Evolutionary conservation across 2,797 vertebrate genomes (phyloP), one percentile per base, ranked within the genome.

Genomic region (Mus minutoides): DNA sequence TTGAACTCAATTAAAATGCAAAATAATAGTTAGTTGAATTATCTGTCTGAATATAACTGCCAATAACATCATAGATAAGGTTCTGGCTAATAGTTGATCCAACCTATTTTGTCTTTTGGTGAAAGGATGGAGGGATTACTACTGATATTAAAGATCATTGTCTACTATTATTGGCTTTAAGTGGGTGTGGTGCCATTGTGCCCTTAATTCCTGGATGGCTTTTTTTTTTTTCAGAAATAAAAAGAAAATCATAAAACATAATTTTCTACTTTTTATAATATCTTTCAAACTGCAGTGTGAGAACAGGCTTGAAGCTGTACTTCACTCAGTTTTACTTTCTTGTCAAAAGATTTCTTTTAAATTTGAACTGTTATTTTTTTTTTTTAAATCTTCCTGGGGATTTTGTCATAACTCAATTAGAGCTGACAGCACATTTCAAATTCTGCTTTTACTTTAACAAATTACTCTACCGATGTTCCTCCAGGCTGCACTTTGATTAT

Each of bases 351-450:
- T 94, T 95, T 69, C 56, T 95, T 97, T 97, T 93, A 71, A 94
- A 93, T 77, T 85, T 93, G 82, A 97, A 97, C 90, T 34, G 73
- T 88, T 97, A 93, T 97, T 97, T 96, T 64, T 49, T 49, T 46
- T 46, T 46, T 46, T 49, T 56, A 64, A 43, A 91, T 94, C 54
- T 78, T 34, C 21, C 37, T 73, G 49, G 49, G 40, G 21, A 91
- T n/a, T 97, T 97, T 90, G 22, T n/a, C 76, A 92, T 94, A 71
- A 92, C 79, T 97, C 97, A 88, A 91, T 94, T 96, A 88, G 22
- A 94, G 92, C 90, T 97, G 95, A 91, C 97, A 97, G 97, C 94
- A 92, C 92, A 96, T 97, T 95, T 94, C 92, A 91, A 95, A 96
- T 89, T 97, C 58, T 24, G 17, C 67, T 96, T 90, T 93, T 88